These are phyloP conservation scores for Otolemur garnettii DNA, from an alignment of 2,113 vertebrate genomes.

Conservation along the genomic window DNA sequence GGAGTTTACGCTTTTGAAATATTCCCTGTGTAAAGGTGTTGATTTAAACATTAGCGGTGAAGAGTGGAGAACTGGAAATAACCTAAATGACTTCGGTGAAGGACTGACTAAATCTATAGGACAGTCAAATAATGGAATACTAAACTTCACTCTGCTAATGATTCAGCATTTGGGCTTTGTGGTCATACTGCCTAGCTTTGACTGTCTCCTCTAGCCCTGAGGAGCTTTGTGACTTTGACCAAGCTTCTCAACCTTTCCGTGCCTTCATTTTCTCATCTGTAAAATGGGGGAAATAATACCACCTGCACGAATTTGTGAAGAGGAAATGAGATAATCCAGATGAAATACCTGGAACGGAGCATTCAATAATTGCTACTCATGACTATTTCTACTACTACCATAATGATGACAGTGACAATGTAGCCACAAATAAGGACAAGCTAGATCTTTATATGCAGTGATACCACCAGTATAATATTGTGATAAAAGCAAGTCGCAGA, in stretches of 20 bases:
- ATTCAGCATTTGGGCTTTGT: not conserved
- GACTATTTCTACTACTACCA: not conserved
- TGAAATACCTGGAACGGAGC: not conserved
- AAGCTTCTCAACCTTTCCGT: slow-evolving; percentile 51
- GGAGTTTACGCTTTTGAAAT: not conserved
- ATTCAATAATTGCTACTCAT: not conserved
- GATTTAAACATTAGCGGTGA: slow-evolving; percentile 47
- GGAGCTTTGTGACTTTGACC: not conserved
- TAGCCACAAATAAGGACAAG: not conserved
- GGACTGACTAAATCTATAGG: not conserved
- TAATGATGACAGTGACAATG: not conserved
- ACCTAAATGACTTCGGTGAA: not conserved
- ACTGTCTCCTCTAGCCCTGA: slow-evolving; percentile 1
- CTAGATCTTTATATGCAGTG: not conserved
- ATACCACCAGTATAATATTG: not conserved
- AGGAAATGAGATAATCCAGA: slow-evolving; percentile 32
- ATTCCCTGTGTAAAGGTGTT: not conserved
- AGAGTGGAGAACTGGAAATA: not conserved
- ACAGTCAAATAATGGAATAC: not conserved
- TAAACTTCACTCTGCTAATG: not conserved
- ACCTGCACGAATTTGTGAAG: slow-evolving; percentile 13
- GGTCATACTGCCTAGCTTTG: not conserved
- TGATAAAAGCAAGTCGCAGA: slow-evolving; percentile 17
- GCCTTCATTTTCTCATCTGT: slow-evolving; percentile 22
- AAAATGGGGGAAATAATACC: not conserved